Base-by-base conservation (phyloP, 2,888 invertebrate genomes). In the Gari tellinella region DNA sequence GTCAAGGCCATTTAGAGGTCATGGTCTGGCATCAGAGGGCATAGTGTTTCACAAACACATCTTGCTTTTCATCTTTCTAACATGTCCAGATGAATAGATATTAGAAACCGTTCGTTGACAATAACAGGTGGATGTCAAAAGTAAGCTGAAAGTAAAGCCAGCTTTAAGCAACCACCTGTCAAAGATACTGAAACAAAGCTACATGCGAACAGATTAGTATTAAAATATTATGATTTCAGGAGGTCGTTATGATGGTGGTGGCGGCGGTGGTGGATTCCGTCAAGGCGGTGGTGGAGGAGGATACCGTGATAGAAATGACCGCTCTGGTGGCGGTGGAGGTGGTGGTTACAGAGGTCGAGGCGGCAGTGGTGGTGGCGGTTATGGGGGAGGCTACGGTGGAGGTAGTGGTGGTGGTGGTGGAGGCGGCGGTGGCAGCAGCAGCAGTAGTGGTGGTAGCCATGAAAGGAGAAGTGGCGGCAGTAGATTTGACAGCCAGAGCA, bases 381-480 rank as follows among this genome's bases (percentile, higher is more conserved):
- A 46, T 31, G 60, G 66, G 17, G 70, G 63, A 14, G 48, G 46
- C 23, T 31, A 51, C 38, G n/a, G 72, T 38, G 73, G 75, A 15
- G 67, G 79, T 19, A 58, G 63, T 25, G 64, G 69, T 21, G 55
- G 48, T 25, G 66, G 70, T 31, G 5, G 46, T 17, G 60, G 60
- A 19, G n/a, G 17, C 46, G 63, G 63, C 19, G 21, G 80, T 15
- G 49, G 66, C 52, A 62, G 56, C 26, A 26, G 63, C 19, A 60
- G 55, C 43, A 49, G 66, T 15, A 57, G 67, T 46, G 48, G 53
- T 21, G 68, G 78, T 21, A 72, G 67, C 21, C 72, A 67, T 64
- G 72, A 74, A 45, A 56, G 63, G 10, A 60, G 83, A 52, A 64
- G 78, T 38, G 69, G 65, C 51, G 31, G 62, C 45, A 46, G 19